Conservation (phyloP, 2,888 invertebrate genomes). For the Ophioninae sp. region DNA sequence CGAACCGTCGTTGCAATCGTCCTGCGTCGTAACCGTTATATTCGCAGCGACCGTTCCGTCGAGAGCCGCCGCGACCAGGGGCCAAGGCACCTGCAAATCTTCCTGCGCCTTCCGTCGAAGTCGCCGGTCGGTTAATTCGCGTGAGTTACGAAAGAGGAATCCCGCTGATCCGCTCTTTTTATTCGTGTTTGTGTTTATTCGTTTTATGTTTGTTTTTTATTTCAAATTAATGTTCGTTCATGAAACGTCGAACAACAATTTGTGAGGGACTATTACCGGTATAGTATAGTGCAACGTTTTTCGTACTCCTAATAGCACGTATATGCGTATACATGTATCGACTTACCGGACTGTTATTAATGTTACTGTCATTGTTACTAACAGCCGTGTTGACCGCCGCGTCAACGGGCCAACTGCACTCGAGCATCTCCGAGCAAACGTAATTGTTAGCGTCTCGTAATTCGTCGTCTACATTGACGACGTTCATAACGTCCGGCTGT, state of each 20-base stretch:
- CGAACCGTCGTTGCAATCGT: constrained; percentile 75
- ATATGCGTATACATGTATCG: constrained; percentile 20
- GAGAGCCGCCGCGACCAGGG: constrained; percentile 82
- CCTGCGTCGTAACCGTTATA: constrained; percentile 76
- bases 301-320: constrained; percentile 15
- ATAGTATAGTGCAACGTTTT: constrained; percentile 16
- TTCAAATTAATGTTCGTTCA: constrained; percentile 6
- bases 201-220: not conserved
- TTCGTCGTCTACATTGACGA: constrained; percentile 82
- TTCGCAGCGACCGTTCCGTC: constrained; percentile 79
- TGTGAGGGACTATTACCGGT: constrained; percentile 15
- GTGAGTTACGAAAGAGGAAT: constrained; percentile 29
- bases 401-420: constrained; percentile 77
- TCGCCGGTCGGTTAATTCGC: constrained; percentile 46
- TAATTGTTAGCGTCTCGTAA: constrained; percentile 91
- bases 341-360: constrained; percentile 63
- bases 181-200: constrained; percentile 17
- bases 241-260: constrained; percentile 15
- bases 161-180: constrained; percentile 9
- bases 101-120: constrained; percentile 81
- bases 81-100: constrained; percentile 83
- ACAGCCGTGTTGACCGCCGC: constrained; percentile 77
- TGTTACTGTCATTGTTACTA: constrained; percentile 67
- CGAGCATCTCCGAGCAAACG: constrained; percentile 83
- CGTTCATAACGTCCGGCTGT: constrained; percentile 73